Base-by-base conservation (phyloP, 1,140 invertebrate genomes). In the Halesus radiatus region DNA sequence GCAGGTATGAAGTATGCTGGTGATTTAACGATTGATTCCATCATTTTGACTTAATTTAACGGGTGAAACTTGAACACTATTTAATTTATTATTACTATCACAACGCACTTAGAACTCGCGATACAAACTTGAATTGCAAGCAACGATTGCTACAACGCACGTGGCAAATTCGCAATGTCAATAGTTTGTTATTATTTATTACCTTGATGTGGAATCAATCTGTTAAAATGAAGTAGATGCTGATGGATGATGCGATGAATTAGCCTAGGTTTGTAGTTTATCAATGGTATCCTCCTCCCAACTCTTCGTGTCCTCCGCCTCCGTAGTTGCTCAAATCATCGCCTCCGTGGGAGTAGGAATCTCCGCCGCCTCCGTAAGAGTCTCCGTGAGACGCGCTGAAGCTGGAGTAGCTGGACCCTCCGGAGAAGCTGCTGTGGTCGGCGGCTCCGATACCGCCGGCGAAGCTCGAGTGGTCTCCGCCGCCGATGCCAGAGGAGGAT, bases 351-450 rank as follows among this genome's bases (percentile, higher is more conserved):
- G 70, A 74, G 52, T 84, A 85, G 0, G 86, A 87, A 5, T 85
- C 87, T 1, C 85, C 84, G 50, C 80, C 84, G 1, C 84, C 85
- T 74, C 86, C 87, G 54, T 86, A 83, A 1, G 50, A 53, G 20
- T 84, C 85, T 60, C 87, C 85, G 32, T 87, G 85, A 3, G 85
- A 85, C 18, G 87, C 86, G 75, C 88, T 88, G 78, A 86, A 87
- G 13, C 87, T 85, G 0, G 87, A 87, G 3, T 87, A 86, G 13
- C 87, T 84, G 1, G 84, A 78, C 23, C 86, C 84, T 62, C 83
- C 85, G 80, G 85, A 84, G 8, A 86, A 86, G 56, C 85, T 80
- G 66, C 85, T 84, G 0, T 86, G 86, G 0, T 86, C 87, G 3
- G 85, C 86, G 3, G 85, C 84, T 37, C 29, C 84, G 3, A 84